Evolutionary conservation across 2,888 invertebrate species (phyloP).

Genomic region (Trimorus sp.): DNA sequence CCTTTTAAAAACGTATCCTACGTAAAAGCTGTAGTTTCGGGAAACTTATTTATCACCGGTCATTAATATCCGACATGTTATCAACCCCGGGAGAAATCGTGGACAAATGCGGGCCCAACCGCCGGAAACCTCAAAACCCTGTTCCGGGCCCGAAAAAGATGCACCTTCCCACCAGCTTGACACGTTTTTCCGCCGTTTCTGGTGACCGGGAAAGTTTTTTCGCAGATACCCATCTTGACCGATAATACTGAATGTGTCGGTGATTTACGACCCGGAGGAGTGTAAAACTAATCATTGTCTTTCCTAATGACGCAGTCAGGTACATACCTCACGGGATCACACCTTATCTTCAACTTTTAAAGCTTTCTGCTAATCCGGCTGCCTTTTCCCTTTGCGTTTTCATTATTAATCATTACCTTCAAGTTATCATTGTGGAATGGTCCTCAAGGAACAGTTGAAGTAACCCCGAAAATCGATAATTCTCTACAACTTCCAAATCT

Average conservation of each 20-base stretch:
- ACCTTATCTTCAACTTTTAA: constrained; percentile 48
- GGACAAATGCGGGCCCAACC: too few relatives aligned
- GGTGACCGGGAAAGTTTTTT: not conserved
- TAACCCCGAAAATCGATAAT: too few relatives aligned
- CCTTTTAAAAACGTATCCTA: too few relatives aligned
- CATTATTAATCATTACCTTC: too few relatives aligned
- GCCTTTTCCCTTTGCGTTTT: too few relatives aligned
- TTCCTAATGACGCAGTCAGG: constrained; percentile 48
- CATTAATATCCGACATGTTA: too few relatives aligned
- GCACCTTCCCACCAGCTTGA: not conserved
- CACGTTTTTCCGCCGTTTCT: not conserved
- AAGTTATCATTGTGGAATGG: too few relatives aligned
- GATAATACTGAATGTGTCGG: not conserved
- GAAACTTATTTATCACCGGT: too few relatives aligned
- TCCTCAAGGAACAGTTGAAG: too few relatives aligned
- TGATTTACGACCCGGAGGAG: not conserved
- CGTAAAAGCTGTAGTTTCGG: too few relatives aligned
- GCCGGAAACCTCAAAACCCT: not conserved
- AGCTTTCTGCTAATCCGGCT: not conserved
- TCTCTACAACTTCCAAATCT: too few relatives aligned
- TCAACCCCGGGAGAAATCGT: too few relatives aligned
- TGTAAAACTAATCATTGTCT: constrained; percentile 49
- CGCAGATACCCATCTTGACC: not conserved
- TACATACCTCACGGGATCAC: constrained; percentile 39
- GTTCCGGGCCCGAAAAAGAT: not conserved